Percentiles rank a stretch among this genome's conserved stretches.
Conservation (phyloP, 1,140 invertebrate genomes). For the Hylaeus volcanicus region DNA sequence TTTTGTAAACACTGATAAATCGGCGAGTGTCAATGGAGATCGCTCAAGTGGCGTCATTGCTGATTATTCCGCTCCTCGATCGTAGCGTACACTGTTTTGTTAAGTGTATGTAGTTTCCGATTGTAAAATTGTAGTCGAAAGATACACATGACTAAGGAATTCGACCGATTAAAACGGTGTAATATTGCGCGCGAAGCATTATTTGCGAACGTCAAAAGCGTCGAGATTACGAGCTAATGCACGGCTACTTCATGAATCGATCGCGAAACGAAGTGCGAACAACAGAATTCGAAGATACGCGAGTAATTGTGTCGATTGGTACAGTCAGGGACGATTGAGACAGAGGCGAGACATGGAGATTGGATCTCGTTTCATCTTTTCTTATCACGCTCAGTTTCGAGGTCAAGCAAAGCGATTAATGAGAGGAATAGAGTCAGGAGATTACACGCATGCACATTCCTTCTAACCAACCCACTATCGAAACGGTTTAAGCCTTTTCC, state of each 20-base stretch:
- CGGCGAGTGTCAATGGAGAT: not conserved
- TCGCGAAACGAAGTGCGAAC: not conserved
- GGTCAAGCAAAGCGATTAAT: slow-evolving; percentile 25
- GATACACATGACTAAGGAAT: too few species aligned
- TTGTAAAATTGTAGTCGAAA: too few species aligned
- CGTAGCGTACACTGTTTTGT: not conserved
- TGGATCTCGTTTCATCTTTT: slow-evolving; percentile 20
- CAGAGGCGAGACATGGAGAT: slow-evolving; percentile 19
- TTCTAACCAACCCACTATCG: not conserved
- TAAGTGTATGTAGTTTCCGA: not conserved
- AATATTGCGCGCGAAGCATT: too few species aligned
- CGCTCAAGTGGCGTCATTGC: not conserved
- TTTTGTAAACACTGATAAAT: not conserved
- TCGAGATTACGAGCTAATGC: too few species aligned
- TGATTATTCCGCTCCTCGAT: not conserved
- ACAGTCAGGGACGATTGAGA: slow-evolving; percentile 13
- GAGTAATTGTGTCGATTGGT: not conserved
- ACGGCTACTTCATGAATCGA: too few species aligned
- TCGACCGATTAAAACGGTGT: too few species aligned
- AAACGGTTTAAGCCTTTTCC: not conserved
- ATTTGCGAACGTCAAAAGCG: too few species aligned
- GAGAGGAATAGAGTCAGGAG: not conserved
- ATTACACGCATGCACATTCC: not conserved
- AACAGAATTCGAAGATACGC: not conserved
- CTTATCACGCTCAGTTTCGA: slow-evolving; percentile 7